Base-by-base conservation (phyloP, 2,888 invertebrate species). In the Phrixothrix hirtus region DNA sequence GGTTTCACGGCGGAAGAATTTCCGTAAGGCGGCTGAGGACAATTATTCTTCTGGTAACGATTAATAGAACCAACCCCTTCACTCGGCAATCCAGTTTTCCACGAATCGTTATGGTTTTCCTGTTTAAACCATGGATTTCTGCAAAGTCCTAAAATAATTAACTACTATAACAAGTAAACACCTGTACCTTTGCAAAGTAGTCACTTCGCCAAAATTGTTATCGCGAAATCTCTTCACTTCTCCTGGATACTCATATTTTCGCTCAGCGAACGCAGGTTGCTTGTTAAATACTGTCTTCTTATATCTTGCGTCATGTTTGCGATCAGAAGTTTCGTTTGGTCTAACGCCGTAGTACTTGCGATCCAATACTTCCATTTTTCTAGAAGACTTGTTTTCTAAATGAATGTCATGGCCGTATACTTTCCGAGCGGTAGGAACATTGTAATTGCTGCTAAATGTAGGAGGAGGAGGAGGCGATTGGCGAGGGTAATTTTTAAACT, bases 351-450 rank as follows among this genome's bases (percentile, higher is more conserved):
- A 53, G 11, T 34, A 44, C 11, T 53, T 53, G 1, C 53, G 47
- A 16, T 44, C 54, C 5, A 48, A 35, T 5, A 54, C 54, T 16
- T 49, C 48, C 7, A 54, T 49, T 11, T 44, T 53, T 31, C 30
- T 31, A 7, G 25, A 34, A 1, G 2, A 9, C 12, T 43, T 50
- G 1, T 12, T 6, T 5, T 37, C 44, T 1, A 5, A 2, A 2
- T 26, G 6, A 10, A 26, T n/a, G 9, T 53, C 42, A 30, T 36
- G 44, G 13, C 47, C 42, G 9, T 15, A 6, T 27, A 36, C 31
- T 14, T 30, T 26, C 14, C 36, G 38, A 36, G 5, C 36, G 34
- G 11, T 16, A 3, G 36, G 5, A 13, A 41, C n/a, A 16, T 38
- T 32, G 17, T 30, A 39, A 7, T 55, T 41, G 31, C 17, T 32